These are phyloP conservation scores for Acanthiza pusilla DNA, from an alignment of 2,797 vertebrate species.

Conservation along the genomic window DNA sequence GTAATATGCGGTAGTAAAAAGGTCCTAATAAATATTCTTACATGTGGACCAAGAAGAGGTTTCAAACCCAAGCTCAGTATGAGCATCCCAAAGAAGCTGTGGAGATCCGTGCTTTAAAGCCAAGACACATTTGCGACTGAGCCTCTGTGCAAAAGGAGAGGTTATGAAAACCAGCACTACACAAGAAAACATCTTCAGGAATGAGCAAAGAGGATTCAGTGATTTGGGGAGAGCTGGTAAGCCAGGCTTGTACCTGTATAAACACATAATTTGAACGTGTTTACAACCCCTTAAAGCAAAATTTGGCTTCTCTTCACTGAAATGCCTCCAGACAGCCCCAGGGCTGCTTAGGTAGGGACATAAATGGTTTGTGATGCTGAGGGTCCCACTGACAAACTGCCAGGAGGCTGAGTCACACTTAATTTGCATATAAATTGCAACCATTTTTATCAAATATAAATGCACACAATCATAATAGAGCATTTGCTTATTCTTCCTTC, in stretches of 20 bases:
- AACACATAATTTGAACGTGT: not conserved
- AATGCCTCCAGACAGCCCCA: not conserved
- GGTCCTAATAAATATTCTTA: not conserved
- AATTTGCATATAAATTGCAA: conserved; percentile 72
- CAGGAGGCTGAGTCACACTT: conserved; percentile 36
- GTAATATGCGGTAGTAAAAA: not conserved
- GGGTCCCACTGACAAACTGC: conserved; percentile 41
- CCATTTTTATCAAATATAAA: conserved; percentile 70
- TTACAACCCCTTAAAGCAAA: not conserved
- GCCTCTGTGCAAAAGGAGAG: not conserved
- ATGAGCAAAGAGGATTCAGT: not conserved
- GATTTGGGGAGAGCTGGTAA: accelerated
- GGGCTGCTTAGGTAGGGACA: not conserved
- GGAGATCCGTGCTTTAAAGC: not conserved
- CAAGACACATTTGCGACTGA: accelerated
- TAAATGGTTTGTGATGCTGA: conserved; percentile 10
- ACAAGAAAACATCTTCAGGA: not conserved
- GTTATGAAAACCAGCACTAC: not conserved
- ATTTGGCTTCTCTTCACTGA: not conserved
- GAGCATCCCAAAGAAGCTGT: not conserved
- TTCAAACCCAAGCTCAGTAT: not conserved
- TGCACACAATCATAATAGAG: conserved; percentile 57
- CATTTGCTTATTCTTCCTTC: conserved; percentile 60
- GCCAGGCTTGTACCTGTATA: not conserved
- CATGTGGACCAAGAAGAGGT: not conserved